These are phyloP conservation scores for Euphydryas editha DNA, from an alignment of 2,888 invertebrate species.

Conservation along the genomic window DNA sequence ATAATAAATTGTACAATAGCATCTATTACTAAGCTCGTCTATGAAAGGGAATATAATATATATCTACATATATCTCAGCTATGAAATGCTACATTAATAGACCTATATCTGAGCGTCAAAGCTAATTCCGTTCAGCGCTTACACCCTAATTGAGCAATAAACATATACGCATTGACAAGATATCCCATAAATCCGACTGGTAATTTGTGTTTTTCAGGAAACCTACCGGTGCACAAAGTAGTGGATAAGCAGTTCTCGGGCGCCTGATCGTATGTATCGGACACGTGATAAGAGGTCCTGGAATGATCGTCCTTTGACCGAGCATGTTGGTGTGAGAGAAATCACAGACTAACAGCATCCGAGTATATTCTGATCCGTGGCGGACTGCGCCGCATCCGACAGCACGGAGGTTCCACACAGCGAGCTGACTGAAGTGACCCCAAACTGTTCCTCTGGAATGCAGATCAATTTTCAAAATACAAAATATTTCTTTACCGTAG, in stretches of 20 bases:
- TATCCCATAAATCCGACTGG: too few relatives aligned
- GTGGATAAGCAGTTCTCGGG: constrained; percentile 54
- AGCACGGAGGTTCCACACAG: constrained; percentile 70
- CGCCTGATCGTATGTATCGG: constrained; percentile 59
- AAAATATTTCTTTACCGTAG: not conserved
- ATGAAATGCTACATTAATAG: too few relatives aligned
- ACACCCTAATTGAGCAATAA: too few relatives aligned
- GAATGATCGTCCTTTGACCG: constrained; percentile 64
- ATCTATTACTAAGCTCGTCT: too few relatives aligned
- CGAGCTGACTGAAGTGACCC: constrained; percentile 78
- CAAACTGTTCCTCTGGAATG: constrained; percentile 62
- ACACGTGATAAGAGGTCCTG: constrained; percentile 59
- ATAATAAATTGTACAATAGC: too few relatives aligned
- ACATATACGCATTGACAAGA: too few relatives aligned
- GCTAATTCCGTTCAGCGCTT: too few relatives aligned
- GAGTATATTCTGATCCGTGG: constrained; percentile 57
- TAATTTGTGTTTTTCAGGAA: not conserved
- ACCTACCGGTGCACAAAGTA: constrained; percentile 67
- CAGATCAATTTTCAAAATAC: not conserved
- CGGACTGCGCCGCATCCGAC: constrained; percentile 73
- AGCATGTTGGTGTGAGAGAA: constrained; percentile 80
- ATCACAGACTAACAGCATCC: constrained; percentile 71
- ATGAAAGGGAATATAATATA: too few relatives aligned
- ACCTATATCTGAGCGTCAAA: too few relatives aligned
- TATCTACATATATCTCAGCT: too few relatives aligned